A percentile compares a stretch with the other conserved stretches of the same genome.
Conservation (phyloP, 2,797 vertebrate species). For the Melanotaenia maccullochi region DNA sequence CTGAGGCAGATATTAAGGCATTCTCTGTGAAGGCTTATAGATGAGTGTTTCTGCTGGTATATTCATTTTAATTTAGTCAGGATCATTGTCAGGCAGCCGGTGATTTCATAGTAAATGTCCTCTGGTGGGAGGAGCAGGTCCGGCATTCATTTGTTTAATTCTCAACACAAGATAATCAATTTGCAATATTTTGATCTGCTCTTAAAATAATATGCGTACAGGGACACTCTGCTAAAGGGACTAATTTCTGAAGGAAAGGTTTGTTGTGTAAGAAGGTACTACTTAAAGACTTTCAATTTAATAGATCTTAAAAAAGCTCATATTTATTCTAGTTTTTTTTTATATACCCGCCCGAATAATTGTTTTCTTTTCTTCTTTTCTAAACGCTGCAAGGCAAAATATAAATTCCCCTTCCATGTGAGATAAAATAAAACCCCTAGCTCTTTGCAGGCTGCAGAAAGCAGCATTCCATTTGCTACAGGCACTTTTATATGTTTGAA, state of each 20-base stretch:
- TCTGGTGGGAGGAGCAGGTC: constrained; percentile 29
- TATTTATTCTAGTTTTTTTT: constrained; percentile 22
- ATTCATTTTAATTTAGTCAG: constrained; percentile 67
- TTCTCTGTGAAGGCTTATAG: constrained; percentile 52
- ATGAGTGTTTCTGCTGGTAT: constrained; percentile 53
- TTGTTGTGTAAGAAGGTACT: constrained; percentile 1
- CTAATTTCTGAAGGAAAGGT: constrained; percentile 14
- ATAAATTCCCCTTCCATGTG: constrained; percentile 19
- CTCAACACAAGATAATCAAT: constrained; percentile 26
- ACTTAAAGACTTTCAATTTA: constrained; percentile 26
- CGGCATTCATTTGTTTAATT: constrained; percentile 38
- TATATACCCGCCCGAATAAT: constrained; percentile 9
- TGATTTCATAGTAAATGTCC: constrained; percentile 43
- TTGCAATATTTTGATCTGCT: constrained; percentile 19
- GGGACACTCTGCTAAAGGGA: not conserved
- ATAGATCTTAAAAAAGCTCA: constrained; percentile 7
- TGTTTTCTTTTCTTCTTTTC: constrained; percentile 14
- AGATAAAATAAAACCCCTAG: constrained; percentile 22
- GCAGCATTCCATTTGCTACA: constrained; percentile 34
- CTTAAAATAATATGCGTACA: constrained; percentile 6
- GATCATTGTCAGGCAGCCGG: constrained; percentile 49
- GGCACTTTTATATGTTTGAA: constrained; percentile 80
- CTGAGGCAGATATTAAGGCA: constrained; percentile 61
- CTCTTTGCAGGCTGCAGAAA: constrained; percentile 32
- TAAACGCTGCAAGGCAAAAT: constrained; percentile 39